Evolutionary conservation across 2,797 vertebrate species (phyloP), one percentile per base, ranked within the genome.

Genomic region (Pantherophis alleghaniensis): DNA sequence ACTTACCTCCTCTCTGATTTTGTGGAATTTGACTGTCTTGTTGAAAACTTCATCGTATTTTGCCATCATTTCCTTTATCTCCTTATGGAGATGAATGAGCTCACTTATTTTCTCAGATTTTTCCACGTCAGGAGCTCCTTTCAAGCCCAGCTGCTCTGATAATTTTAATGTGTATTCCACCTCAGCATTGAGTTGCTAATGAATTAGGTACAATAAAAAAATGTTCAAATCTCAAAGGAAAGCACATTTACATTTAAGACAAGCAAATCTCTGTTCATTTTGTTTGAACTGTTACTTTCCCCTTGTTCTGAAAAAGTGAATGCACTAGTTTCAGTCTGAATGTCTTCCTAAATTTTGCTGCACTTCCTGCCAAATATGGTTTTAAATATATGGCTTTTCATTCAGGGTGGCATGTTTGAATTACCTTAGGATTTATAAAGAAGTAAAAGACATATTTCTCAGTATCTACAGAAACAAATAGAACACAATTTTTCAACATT

Each of bases 101-200:
- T 98, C 98, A 14, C 97, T 96, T 53, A 98, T 94, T 66, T 97
- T 98, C 87, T 98, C 98, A 87, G 96, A 97, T 95, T 98, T 98
- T 95, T 98, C 97, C 93, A 96, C 96, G 24, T 96, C 42, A 14
- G 97, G 97, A 92, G 97, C 96, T 91, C 96, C 97, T 96, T 98
- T 98, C 91, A 97, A 93, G 18, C 90, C 96, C 92, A 98, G 94
- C 86, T 97, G 95, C 95, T 98, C 98, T 89, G 98, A 97, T 89
- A 97, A 97, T 96, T 97, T 98, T 94, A 97, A 88, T 89, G 98
- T 86, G 63, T 98, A 96, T 90, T 98, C 98, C 91, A 98, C 97
- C 92, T 99, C 98, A 92, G 98, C 96, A 22, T 97, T 98, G 69
- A 99, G 96, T 97, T 98, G 97, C 99, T 99, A 95, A 91, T 18